Evolutionary conservation across 2,888 invertebrate species (phyloP), one percentile per base, ranked within the genome.

Genomic region (Thymelicus lineola): DNA sequence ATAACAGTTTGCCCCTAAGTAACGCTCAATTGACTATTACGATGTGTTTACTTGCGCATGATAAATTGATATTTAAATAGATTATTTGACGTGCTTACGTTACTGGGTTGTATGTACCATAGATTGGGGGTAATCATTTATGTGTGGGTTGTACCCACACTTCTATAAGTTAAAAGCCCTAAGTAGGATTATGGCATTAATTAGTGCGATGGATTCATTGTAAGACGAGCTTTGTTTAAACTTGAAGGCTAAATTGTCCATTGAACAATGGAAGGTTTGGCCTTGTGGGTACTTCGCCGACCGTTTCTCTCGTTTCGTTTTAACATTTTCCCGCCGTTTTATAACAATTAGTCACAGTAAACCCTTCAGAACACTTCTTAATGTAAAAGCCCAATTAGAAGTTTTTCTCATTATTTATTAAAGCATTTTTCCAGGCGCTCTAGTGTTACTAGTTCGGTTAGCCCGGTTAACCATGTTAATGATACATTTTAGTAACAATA

Each of bases 191-290:
- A 61, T 20, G 14, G 14, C 14, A 20, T 50, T 69, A 69, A 69
- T 69, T 58, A 62, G 36, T 55, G 46, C 69, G 70, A 72, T 61
- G 28, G 70, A 70, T 69, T 66, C 60, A 66, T 70, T 66, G 67
- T 57, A 71, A 62, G 71, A 64, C 70, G 48, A 69, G 71, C 71
- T 66, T 71, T 72, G 62, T 71, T 14, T 70, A 71, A 77, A 78
- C 82, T 81, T 83, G 84, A 82, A 83, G 85, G 83, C 75, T 81
- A 77, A 77, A 75, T 79, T 79, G 79, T 80, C 63, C 63, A 69
- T 76, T 76, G 79, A n/a, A n/a, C n/a, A n/a, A n/a, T 69, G 45
- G 35, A 68, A 70, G 60, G 61, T 59, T 64, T 53, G 65, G 66
- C 64, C 68, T 71, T 69, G 69, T 58, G 58, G 58, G 58, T 58